Evolutionary conservation across 2,113 vertebrate species (phyloP).

Genomic region (Mirounga angustirostris): DNA sequence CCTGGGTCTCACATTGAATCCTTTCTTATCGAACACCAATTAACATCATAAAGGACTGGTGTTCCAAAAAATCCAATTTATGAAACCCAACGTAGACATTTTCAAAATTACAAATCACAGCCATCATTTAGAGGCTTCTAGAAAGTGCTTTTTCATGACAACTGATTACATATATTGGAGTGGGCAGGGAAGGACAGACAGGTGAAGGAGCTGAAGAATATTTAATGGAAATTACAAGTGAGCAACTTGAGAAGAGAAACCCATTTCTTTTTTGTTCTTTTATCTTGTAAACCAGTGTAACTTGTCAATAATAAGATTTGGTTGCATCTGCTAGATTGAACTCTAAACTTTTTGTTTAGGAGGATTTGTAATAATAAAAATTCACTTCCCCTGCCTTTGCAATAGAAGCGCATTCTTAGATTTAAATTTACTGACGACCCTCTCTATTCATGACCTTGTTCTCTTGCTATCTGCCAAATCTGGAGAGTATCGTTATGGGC

Average conservation of each 20-base stretch:
- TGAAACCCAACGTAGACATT: constrained; percentile 53
- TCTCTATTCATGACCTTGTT: constrained; percentile 15
- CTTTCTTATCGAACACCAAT: neutral
- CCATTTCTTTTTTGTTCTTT: neutral
- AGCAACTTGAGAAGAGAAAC: constrained; percentile 32
- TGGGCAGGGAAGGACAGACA: neutral
- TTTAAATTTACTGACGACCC: constrained; percentile 23
- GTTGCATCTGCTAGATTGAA: neutral
- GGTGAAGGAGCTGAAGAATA: neutral
- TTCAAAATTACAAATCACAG: constrained; percentile 61
- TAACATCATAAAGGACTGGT: neutral
- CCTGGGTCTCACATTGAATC: neutral
- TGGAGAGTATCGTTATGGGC: neutral
- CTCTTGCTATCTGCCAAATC: neutral
- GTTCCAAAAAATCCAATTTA: constrained; percentile 38
- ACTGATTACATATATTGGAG: constrained; percentile 1
- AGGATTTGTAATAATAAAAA: neutral
- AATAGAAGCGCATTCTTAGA: constrained; percentile 32
- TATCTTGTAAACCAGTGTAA: constrained; percentile 10
- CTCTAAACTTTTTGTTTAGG: neutral
- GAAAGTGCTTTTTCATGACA: constrained; percentile 6
- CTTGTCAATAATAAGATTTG: neutral
- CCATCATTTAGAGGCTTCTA: neutral
- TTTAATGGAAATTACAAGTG: constrained; percentile 8
- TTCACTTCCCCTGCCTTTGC: neutral